phyloP scores from a whole-genome alignment of 2,797 vertebrate genomes.

The Triplophysa yarkandensis region DNA sequence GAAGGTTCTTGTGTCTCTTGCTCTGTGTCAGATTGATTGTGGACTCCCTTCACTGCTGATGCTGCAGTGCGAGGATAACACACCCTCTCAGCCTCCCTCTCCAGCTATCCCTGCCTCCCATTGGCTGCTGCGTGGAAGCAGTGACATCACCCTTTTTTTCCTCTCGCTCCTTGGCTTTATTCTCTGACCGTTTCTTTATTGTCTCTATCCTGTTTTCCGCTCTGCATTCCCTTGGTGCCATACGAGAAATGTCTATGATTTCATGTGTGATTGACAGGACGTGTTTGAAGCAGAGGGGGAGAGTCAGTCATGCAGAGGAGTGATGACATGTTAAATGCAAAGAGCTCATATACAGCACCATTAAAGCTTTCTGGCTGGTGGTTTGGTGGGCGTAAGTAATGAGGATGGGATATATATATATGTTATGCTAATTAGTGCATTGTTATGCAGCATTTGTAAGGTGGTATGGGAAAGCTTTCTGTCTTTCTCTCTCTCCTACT shows the following conservation, averaged over 20 bases:
- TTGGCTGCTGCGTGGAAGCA: constrained; percentile 19
- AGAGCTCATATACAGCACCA: constrained; percentile 10
- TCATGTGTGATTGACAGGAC: constrained; percentile 19
- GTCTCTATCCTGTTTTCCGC: constrained; percentile 51
- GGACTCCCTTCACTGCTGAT: constrained; percentile 76
- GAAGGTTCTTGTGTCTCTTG: constrained; percentile 67
- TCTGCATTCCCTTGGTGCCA: constrained; percentile 46
- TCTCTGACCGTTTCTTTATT: constrained; percentile 75
- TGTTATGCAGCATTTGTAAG: constrained; percentile 52
- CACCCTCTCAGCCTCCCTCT: constrained; percentile 73
- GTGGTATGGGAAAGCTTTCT: constrained; percentile 27
- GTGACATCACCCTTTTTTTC: constrained; percentile 48
- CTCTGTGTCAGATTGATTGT: constrained; percentile 74
- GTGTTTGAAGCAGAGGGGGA: constrained; percentile 30
- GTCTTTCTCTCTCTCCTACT: constrained; percentile 6
- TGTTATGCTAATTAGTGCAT: constrained; percentile 56
- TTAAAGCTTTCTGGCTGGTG: constrained; percentile 21
- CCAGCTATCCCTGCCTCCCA: constrained; percentile 60
- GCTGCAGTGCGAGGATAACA: constrained; percentile 83
- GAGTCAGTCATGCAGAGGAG: constrained; percentile 34
- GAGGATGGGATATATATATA: constrained; percentile 39
- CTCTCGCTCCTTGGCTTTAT: constrained; percentile 43
- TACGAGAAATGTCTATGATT: constrained; percentile 45
- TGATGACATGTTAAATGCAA: constrained; percentile 36
- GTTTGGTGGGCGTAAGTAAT: constrained; percentile 14